Percentiles rank a stretch among this genome's conserved stretches.
phyloP scores from a whole-genome alignment of 1,140 invertebrate genomes.

The Artemia franciscana region DNA sequence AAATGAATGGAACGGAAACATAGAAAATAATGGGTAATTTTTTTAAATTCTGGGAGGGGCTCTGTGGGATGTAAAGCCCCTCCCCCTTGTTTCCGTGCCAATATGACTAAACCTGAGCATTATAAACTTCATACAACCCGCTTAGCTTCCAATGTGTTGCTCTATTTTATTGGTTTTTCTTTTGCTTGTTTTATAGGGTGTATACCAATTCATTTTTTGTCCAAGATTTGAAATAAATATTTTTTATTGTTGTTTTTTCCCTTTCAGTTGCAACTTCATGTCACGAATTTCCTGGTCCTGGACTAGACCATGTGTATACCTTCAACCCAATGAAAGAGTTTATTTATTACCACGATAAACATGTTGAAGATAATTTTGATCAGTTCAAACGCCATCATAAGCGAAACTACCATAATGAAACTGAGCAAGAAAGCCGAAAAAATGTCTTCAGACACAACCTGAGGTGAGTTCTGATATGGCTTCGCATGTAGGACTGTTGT shows the following conservation, averaged over 20 bases:
- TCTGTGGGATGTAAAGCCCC: too few species aligned
- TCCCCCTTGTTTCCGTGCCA: too few species aligned
- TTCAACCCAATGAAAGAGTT: slow-evolving; percentile 89
- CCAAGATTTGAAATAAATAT: too few species aligned
- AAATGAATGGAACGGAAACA: too few species aligned
- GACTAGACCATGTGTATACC: slow-evolving; percentile 41
- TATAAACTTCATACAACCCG: too few species aligned
- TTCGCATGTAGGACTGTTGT: too few species aligned
- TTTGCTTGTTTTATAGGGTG: background rate
- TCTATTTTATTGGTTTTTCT: too few species aligned
- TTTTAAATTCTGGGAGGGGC: too few species aligned
- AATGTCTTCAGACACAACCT: slow-evolving; percentile 72
- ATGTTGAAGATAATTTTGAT: slow-evolving; percentile 51
- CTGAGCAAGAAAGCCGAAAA: slow-evolving; percentile 43
- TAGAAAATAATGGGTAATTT: too few species aligned
- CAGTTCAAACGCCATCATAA: slow-evolving; percentile 47
- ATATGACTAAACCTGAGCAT: too few species aligned
- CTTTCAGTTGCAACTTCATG: slow-evolving; percentile 38
- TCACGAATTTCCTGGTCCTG: slow-evolving; percentile 63
- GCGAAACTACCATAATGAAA: slow-evolving; percentile 34
- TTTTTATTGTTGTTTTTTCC: background rate
- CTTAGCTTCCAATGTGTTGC: too few species aligned
- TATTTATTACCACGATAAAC: slow-evolving; percentile 39
- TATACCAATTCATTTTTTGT: slow-evolving; percentile 1
- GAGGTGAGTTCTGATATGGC: too few species aligned